Base-by-base conservation (phyloP, 2,888 invertebrate genomes). In the Chrysodeixis includens region DNA sequence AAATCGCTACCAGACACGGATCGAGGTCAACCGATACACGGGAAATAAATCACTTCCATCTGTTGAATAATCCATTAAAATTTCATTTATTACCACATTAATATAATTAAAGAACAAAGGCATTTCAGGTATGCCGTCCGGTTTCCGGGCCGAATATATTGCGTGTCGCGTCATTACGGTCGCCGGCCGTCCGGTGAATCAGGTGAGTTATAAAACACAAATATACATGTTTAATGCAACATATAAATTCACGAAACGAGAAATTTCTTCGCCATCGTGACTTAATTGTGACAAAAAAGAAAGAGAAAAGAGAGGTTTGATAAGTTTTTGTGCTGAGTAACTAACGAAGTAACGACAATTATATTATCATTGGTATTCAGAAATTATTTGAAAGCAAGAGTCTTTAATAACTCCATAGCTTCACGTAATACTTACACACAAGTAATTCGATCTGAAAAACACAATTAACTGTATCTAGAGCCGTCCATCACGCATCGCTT, bases 131-230 rank as follows among this genome's bases (percentile, higher is more conserved):
- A 82, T 80, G 79, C 62, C 59, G 60, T 57, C 53, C 52, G 40
- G 69, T 71, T 82, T 81, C 82, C 82, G 82, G 74, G 66, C 6
- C 7, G 5, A 40, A 40, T 14, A 40, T 40, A n/a, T 40, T 40
- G 14, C 35, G 35, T 35, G 35, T 12, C 40, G 40, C n/a, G 40
- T 40, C 40, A 40, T 40, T 40, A 14, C 40, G 40, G 40, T n/a
- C 40, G 40, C 40, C n/a, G 40, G 14, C 40, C 26, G 26, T 26
- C 26, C 51, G 62, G 74, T 63, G 61, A 76, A 65, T 74, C 78
- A 74, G 61, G 18, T 59, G 55, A 53, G 30, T 62, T 67, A 59
- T 53, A 64, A 76, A 71, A 66, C 56, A 26, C 58, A 30, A 62
- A 76, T 62, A 62, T 67, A n/a, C 67, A 57, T 44, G 32, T 20